Percentiles rank a stretch among this genome's conserved stretches.
Conservation (phyloP, 2,888 invertebrate genomes). For the Julus scandinavius region DNA sequence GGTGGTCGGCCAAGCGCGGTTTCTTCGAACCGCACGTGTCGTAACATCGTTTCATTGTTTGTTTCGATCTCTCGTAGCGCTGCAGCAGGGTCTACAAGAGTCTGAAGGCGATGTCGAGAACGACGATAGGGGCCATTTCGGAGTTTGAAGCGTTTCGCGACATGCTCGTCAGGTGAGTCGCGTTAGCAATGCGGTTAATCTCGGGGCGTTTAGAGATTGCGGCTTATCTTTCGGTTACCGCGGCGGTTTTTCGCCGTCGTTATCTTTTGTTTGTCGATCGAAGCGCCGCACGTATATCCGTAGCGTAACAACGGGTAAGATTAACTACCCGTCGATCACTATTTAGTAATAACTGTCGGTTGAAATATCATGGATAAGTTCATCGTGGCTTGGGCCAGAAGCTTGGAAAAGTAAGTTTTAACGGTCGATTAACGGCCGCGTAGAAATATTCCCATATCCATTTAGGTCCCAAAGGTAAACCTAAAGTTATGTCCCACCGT, state of each 20-base stretch:
- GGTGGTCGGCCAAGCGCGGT: too few species aligned
- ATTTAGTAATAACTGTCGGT: too few species aligned
- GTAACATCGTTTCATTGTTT: not conserved
- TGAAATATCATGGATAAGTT: not conserved
- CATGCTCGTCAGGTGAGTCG: slow-evolving; percentile 81
- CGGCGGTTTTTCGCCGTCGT: too few species aligned
- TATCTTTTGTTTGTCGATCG: too few species aligned
- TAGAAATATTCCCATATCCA: not conserved
- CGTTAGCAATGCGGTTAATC: not conserved
- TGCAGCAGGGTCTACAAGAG: slow-evolving; percentile 54
- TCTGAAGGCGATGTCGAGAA: slow-evolving; percentile 31
- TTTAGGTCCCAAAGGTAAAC: not conserved
- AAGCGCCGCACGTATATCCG: too few species aligned
- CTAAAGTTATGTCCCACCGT: too few species aligned
- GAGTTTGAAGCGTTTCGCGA: slow-evolving; percentile 84
- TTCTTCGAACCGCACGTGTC: too few species aligned
- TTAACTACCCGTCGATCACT: too few species aligned
- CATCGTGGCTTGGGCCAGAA: not conserved
- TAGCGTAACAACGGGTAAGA: too few species aligned
- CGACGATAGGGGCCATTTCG: slow-evolving; percentile 61
- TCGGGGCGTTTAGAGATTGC: not conserved
- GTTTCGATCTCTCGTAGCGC: not conserved
- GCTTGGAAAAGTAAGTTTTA: not conserved
- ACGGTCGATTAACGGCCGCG: too few species aligned
- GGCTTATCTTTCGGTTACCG: not conserved